phyloP scores from a whole-genome alignment of 2,888 invertebrate species.

The Octonoba sinensis region DNA sequence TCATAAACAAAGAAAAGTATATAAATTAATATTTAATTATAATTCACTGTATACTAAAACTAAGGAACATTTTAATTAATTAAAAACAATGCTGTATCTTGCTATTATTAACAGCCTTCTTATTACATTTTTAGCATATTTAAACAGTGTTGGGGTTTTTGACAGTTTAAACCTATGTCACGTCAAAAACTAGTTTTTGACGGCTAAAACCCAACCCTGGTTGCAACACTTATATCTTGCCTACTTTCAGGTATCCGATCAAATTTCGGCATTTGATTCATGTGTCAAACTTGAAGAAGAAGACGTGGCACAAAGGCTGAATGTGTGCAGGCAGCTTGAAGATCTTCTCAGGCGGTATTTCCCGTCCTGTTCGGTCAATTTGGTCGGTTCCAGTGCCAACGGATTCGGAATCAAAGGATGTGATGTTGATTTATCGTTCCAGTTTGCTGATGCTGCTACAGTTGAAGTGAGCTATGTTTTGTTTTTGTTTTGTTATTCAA shows the following conservation, averaged over 20 bases:
- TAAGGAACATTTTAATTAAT: too few relatives aligned
- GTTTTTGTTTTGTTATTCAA: neutral
- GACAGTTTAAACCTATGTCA: too few relatives aligned
- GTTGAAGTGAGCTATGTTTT: conserved; percentile 5
- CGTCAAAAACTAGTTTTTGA: too few relatives aligned
- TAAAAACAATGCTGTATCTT: too few relatives aligned
- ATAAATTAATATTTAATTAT: too few relatives aligned
- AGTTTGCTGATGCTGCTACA: neutral
- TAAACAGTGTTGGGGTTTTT: too few relatives aligned
- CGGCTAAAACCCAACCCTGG: too few relatives aligned
- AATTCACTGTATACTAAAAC: too few relatives aligned
- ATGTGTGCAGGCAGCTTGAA: conserved; percentile 16
- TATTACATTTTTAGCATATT: neutral
- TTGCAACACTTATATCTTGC: too few relatives aligned
- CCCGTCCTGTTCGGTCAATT: conserved; percentile 9
- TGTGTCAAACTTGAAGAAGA: conserved; percentile 27
- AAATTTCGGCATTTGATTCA: conserved; percentile 35
- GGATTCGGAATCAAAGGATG: conserved; percentile 43
- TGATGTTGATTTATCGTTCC: conserved; percentile 55
- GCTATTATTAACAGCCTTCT: too few relatives aligned
- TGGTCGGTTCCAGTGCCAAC: conserved; percentile 36
- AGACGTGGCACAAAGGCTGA: conserved; percentile 17
- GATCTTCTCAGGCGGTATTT: conserved; percentile 16
- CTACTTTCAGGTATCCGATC: conserved; percentile 25
- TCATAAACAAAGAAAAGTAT: too few relatives aligned